phyloP scores from a whole-genome alignment of 1,140 invertebrate genomes.

The Scylla paramamosain region DNA sequence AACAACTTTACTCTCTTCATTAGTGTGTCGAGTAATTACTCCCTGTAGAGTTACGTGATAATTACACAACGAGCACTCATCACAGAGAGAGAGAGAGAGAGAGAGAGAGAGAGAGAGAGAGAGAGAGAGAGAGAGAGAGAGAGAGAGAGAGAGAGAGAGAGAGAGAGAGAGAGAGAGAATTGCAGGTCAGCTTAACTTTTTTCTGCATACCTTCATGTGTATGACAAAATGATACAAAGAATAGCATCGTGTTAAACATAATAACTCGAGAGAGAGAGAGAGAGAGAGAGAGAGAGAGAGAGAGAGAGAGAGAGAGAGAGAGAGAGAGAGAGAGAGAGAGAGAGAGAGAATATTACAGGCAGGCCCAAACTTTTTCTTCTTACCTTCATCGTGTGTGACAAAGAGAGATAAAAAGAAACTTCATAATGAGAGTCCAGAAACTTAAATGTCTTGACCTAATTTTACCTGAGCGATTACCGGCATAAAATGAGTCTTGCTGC shows the following conservation, averaged over 20 bases:
- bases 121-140: too few relatives aligned
- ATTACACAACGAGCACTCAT: too few relatives aligned
- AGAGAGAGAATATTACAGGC: neutral
- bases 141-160: too few relatives aligned
- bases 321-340: too few relatives aligned
- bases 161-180: too few relatives aligned
- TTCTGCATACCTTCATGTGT: neutral
- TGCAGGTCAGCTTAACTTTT: neutral
- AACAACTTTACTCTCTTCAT: slow-evolving; percentile 1
- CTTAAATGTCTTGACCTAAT: slow-evolving; percentile 23
- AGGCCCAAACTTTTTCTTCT: neutral
- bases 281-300: too few relatives aligned
- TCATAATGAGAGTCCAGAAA: neutral
- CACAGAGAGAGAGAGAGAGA: too few relatives aligned
- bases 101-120: too few relatives aligned
- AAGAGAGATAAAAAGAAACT: slow-evolving; percentile 1
- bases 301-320: too few relatives aligned
- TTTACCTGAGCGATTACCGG: neutral
- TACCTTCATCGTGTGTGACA: neutral
- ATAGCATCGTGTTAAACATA: too few relatives aligned
- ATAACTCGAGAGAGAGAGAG: too few relatives aligned
- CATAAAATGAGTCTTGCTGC: neutral
- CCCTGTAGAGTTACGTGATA: neutral
- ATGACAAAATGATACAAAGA: neutral
- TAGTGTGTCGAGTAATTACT: neutral